Evolutionary conservation across 2,888 invertebrate species (phyloP).

Genomic region (Cylindroiulus punctatus): DNA sequence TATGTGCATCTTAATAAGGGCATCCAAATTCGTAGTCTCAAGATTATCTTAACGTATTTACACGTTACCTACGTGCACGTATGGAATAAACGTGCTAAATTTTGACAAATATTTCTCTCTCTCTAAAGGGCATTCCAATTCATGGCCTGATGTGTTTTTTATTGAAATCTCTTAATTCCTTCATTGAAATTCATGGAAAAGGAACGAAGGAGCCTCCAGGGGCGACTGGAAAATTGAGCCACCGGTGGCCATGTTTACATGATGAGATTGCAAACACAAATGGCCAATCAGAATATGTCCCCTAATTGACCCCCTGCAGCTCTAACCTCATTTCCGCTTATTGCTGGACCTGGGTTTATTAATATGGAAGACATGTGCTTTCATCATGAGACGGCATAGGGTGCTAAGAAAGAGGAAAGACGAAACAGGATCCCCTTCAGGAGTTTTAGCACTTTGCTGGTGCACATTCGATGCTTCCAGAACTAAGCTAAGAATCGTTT

Average conservation of each 20-base stretch:
- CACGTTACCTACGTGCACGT: too few species aligned
- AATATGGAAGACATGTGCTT: constrained; percentile 1
- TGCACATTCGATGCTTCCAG: background rate
- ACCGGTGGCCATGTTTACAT: background rate
- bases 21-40: too few species aligned
- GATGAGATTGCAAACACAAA: background rate
- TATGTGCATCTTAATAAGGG: too few species aligned
- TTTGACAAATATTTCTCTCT: too few species aligned
- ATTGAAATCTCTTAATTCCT: background rate
- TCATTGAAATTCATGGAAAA: constrained; percentile 25
- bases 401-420: background rate
- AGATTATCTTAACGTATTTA: too few species aligned
- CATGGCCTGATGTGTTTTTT: background rate
- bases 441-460: constrained; percentile 3
- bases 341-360: constrained; percentile 8
- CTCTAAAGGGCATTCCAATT: too few species aligned
- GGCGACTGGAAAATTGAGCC: background rate
- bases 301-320: constrained; percentile 22
- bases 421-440: background rate
- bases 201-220: background rate
- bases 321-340: background rate
- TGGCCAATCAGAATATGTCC: background rate
- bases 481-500: background rate
- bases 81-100: too few species aligned
- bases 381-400: background rate